Evolutionary conservation across 2,113 vertebrate species (phyloP).

Genomic region (Ariopsis seemanni): DNA sequence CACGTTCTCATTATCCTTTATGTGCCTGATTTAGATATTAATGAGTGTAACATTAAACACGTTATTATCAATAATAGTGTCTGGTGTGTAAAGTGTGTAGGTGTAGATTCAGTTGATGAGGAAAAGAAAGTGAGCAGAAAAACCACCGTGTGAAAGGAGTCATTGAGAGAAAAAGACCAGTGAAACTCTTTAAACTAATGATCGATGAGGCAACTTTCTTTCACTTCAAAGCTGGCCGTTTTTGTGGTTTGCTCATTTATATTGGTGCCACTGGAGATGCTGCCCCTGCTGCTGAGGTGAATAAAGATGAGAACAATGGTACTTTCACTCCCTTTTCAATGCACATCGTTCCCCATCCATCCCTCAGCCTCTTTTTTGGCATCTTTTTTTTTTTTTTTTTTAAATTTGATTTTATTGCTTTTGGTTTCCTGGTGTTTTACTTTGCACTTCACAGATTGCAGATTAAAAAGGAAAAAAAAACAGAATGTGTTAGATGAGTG

Average conservation of each 20-base stretch:
- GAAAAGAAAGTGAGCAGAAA: conserved; percentile 51
- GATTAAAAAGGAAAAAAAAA: conserved; percentile 50
- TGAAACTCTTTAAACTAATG: conserved; percentile 74
- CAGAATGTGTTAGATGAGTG: conserved; percentile 66
- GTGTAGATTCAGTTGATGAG: background rate
- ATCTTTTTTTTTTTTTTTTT: conserved; percentile 70
- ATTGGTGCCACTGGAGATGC: conserved; percentile 63
- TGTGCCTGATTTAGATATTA: background rate
- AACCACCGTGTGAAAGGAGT: conserved; percentile 43
- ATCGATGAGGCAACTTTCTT: conserved; percentile 82
- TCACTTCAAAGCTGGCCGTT: conserved; percentile 73
- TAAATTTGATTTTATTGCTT: conserved; percentile 51
- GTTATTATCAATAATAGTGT: background rate
- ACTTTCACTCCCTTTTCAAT: conserved; percentile 76
- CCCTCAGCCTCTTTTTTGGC: conserved; percentile 68
- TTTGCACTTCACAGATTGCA: conserved; percentile 40
- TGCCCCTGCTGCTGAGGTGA: conserved; percentile 77
- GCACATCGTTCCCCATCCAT: conserved; percentile 67
- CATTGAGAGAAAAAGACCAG: conserved; percentile 38
- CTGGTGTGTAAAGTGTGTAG: background rate
- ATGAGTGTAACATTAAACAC: background rate
- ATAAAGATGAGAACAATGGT: conserved; percentile 81
- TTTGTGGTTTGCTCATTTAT: conserved; percentile 49
- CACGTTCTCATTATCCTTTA: background rate
- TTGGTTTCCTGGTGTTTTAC: conserved; percentile 12